Evolutionary conservation across 2,888 invertebrate species (phyloP).

Genomic region (Nomada goodeniana): DNA sequence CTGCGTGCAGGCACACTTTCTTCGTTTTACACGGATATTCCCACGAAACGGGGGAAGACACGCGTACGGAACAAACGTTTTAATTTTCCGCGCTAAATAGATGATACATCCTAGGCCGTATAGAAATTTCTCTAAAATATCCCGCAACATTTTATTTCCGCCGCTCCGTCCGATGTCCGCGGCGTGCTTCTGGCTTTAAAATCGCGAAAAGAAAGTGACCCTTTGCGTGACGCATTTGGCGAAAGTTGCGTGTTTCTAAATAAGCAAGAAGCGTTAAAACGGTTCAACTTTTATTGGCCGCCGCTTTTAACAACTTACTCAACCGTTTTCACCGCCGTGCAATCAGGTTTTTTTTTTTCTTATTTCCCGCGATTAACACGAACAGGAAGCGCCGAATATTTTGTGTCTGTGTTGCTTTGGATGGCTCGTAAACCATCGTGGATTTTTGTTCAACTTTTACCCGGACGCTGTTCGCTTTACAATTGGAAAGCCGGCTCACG

Average conservation of each 20-base stretch:
- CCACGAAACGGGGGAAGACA: no score
- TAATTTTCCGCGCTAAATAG: no score
- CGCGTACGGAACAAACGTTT: no score
- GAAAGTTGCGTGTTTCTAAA: slow-evolving; percentile 52
- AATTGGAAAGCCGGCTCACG: background rate
- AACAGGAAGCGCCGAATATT: background rate
- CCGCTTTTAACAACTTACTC: background rate
- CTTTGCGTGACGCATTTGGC: slow-evolving; percentile 50
- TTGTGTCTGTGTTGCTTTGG: background rate
- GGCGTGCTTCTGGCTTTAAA: background rate
- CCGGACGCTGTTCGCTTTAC: background rate
- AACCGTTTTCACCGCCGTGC: background rate
- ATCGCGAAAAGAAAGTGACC: slow-evolving; percentile 49
- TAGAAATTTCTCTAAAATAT: background rate
- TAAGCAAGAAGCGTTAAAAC: slow-evolving; percentile 28
- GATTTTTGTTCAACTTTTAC: background rate
- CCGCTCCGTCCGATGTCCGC: background rate
- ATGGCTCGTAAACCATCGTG: background rate
- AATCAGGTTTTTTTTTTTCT: background rate
- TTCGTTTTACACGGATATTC: background rate
- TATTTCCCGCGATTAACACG: background rate
- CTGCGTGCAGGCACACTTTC: background rate
- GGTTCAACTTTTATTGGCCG: slow-evolving; percentile 24
- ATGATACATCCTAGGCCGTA: background rate
- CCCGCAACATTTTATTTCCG: background rate